These are phyloP conservation scores for Chlorocebus sabaeus DNA, from an alignment of 2,113 vertebrate genomes.

Conservation along the genomic window DNA sequence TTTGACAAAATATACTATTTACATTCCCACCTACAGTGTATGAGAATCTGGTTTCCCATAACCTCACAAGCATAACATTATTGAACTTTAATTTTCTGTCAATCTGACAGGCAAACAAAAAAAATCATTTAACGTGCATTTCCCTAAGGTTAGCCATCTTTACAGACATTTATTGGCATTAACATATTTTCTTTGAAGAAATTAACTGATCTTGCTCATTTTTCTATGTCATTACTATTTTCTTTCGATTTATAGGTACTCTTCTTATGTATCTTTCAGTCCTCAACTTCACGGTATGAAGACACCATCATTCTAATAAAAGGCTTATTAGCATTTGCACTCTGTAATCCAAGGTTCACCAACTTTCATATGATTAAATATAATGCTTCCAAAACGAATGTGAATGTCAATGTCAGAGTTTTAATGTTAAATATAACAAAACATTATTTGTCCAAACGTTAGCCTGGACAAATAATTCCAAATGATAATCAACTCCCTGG, in stretches of 20 bases:
- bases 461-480: not conserved
- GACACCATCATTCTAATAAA: not conserved
- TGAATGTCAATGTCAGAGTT: not conserved
- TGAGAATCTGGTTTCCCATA: not conserved
- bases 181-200: conserved; percentile 2
- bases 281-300: conserved; percentile 6
- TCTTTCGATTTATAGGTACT: not conserved
- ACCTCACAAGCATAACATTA: not conserved
- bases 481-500: not conserved
- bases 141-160: conserved; percentile 7
- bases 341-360: not conserved
- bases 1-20: not conserved
- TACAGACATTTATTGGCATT: not conserved
- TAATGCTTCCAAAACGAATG: not conserved
- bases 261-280: not conserved
- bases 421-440: not conserved
- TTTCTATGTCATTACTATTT: not conserved
- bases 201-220: conserved; percentile 8
- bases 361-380: not conserved
- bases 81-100: not conserved
- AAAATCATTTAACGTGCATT: not conserved
- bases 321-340: not conserved
- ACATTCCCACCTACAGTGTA: not conserved
- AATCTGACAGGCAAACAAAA: not conserved
- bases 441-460: not conserved